Evolutionary conservation across 2,888 invertebrate species (phyloP).

Genomic region (Andrena chrysosceles): DNA sequence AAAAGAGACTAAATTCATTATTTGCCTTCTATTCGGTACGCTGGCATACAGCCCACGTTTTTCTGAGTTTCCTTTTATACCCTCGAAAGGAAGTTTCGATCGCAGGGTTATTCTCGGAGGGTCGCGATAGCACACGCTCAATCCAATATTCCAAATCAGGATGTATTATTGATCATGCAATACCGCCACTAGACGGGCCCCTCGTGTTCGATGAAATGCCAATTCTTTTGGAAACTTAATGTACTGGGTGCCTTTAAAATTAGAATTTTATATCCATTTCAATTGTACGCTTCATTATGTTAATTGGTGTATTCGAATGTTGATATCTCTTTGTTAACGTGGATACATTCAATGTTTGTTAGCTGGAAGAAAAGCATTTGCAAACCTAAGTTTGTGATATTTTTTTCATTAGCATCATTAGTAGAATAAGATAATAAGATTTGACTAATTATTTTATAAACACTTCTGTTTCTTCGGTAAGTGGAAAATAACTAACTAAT

Average conservation of each 20-base stretch:
- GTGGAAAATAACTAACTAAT: too few species aligned
- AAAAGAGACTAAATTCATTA: conserved; percentile 75
- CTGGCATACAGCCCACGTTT: conserved; percentile 42
- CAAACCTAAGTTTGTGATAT: too few species aligned
- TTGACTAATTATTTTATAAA: too few species aligned
- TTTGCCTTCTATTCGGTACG: conserved; percentile 60
- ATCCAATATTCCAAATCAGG: conserved; percentile 44
- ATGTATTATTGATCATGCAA: conserved; percentile 53
- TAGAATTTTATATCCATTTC: neutral
- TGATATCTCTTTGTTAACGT: too few species aligned
- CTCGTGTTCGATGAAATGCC: conserved; percentile 22
- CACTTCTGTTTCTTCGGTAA: too few species aligned
- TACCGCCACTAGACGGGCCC: conserved; percentile 21
- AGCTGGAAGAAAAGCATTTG: too few species aligned
- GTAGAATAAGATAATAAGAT: too few species aligned
- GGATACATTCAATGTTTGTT: too few species aligned
- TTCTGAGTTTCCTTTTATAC: conserved; percentile 52
- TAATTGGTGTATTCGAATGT: too few species aligned
- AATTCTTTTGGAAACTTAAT: conserved; percentile 28
- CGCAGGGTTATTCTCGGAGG: conserved; percentile 47
- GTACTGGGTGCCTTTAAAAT: neutral
- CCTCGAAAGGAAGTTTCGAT: conserved; percentile 59
- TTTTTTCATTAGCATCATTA: too few species aligned
- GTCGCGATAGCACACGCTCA: conserved; percentile 28
- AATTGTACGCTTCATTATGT: neutral